Evolutionary conservation across 2,888 invertebrate species (phyloP), one percentile per base, ranked within the genome.

Genomic region (Galerucella nymphaeae): DNA sequence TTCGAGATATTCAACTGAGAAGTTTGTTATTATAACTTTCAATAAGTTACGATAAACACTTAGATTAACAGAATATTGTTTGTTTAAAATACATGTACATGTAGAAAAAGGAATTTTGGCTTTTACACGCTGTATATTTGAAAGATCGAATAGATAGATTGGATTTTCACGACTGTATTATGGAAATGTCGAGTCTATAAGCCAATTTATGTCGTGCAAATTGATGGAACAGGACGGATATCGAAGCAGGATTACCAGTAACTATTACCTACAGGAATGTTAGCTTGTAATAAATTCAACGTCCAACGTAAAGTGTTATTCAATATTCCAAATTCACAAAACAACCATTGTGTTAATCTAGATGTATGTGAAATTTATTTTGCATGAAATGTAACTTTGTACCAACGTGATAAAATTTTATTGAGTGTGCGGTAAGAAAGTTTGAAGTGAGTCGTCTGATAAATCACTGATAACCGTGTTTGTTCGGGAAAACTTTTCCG

Each of bases 161-260:
- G 66, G 70, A 73, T 70, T 63, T 73, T 73, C 73, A 63, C 61
- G 64, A 70, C 65, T 23, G 70, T 65, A 72, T 73, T 71, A 72
- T 73, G 68, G 58, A 71, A 73, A 73, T 73, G 64, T 70, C 70
- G 62, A 65, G 72, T 68, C 42, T 30, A 69, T 72, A 73, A 74
- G 66, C 70, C 68, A 74, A 74, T 76, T 74, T 72, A 74, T 72
- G 74, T 68, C 58, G 72, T 73, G 67, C 65, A 71, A 73, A 76
- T 73, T 76, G 73, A 76, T 76, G 66, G 70, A 76, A 68, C 63
- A 59, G 58, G 58, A 69, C 57, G 68, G 73, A 70, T 67, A 68
- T 66, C 48, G 75, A 30, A 30, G 73, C 70, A 71, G 71, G 18
- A 61, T 66, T 69, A 74, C 74, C 66, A 69, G 71, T 68, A 70